Evolutionary conservation across 2,797 vertebrate species (phyloP).

Genomic region (Etheostoma nigrum): DNA sequence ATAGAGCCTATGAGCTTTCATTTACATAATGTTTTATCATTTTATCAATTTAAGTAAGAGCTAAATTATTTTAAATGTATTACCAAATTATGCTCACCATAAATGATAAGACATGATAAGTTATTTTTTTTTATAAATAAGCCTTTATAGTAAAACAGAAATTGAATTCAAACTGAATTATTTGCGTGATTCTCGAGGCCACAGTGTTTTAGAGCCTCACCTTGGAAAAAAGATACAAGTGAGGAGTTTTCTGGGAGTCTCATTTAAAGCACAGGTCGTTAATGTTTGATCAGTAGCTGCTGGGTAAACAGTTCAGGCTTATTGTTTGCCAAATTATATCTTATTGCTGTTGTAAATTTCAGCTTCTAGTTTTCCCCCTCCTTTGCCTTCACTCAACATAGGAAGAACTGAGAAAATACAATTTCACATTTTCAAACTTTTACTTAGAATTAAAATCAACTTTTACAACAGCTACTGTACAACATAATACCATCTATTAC

Average conservation of each 20-base stretch:
- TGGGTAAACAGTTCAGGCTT: slow-evolving; percentile 37
- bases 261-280: slow-evolving; percentile 17
- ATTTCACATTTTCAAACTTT: slow-evolving; percentile 32
- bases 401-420: slow-evolving; percentile 10
- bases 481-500: not conserved
- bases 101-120: slow-evolving; percentile 2
- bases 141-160: not conserved
- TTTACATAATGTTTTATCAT: not conserved
- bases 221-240: not conserved
- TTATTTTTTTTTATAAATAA: not conserved
- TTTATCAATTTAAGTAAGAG: slow-evolving; percentile 18
- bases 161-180: slow-evolving; percentile 4
- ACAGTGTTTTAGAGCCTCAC: slow-evolving; percentile 13
- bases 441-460: slow-evolving; percentile 29
- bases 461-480: slow-evolving; percentile 18
- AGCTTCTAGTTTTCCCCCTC: slow-evolving; percentile 1
- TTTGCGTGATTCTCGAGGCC: slow-evolving; percentile 41
- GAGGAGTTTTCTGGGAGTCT: slow-evolving; percentile 31
- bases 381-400: not conserved
- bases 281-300: slow-evolving; percentile 41
- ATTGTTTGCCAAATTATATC: slow-evolving; percentile 37
- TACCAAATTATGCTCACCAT: not conserved
- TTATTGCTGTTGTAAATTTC: slow-evolving; percentile 33
- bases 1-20: not conserved
- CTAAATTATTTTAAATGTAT: slow-evolving; percentile 7